Evolutionary conservation across 2,888 invertebrate species (phyloP).

Genomic region (Resseliella maxima): DNA sequence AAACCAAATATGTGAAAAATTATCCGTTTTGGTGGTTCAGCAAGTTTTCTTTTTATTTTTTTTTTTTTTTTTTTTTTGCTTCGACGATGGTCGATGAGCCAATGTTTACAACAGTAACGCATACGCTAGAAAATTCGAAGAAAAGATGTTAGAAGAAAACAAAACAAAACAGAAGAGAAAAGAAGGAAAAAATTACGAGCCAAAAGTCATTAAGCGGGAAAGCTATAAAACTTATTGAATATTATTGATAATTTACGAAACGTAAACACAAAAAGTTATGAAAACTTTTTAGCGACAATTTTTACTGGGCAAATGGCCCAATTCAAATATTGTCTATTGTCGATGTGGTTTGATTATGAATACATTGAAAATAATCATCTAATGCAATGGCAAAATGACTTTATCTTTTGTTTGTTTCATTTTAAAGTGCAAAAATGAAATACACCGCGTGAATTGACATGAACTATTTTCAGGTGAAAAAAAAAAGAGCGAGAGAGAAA

Average conservation of each 20-base stretch:
- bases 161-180: not conserved
- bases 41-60: not conserved
- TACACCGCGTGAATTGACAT: not conserved
- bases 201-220: conserved; percentile 23
- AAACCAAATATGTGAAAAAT: conserved; percentile 42
- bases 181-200: not conserved
- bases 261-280: conserved; percentile 22
- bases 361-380: too few species aligned
- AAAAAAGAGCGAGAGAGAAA: too few species aligned
- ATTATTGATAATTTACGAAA: conserved; percentile 17
- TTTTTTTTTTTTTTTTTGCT: not conserved
- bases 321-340: not conserved
- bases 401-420: not conserved
- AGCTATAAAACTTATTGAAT: conserved; percentile 30
- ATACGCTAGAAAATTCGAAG: too few species aligned
- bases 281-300: not conserved
- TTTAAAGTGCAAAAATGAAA: not conserved
- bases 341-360: too few species aligned
- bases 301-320: not conserved
- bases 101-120: not conserved
- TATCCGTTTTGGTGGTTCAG: conserved; percentile 26
- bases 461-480: conserved; percentile 25
- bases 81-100: not conserved
- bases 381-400: too few species aligned
- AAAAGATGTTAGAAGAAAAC: too few species aligned